phyloP scores from a whole-genome alignment of 2,888 invertebrate genomes.

The Drosophila seclusa region DNA sequence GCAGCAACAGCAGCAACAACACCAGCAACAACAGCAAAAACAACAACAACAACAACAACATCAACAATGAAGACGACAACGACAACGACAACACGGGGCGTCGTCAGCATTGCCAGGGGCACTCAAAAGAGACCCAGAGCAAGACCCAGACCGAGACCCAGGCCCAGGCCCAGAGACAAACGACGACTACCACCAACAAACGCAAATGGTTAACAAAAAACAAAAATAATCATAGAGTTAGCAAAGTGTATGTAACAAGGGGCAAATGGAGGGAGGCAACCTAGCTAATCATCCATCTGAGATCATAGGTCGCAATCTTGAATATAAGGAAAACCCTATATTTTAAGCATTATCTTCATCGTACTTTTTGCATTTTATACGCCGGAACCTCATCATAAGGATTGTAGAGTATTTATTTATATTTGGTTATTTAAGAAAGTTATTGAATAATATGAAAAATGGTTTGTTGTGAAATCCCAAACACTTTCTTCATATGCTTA shows the following conservation, averaged over 20 bases:
- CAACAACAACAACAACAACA: slow-evolving; percentile 25
- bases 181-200: slow-evolving; percentile 7
- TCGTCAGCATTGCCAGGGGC: slow-evolving; percentile 61
- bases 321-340: neutral
- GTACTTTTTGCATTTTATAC: neutral
- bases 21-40: slow-evolving; percentile 22
- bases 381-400: neutral
- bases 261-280: neutral
- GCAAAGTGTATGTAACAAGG: slow-evolving; percentile 2
- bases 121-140: slow-evolving; percentile 42
- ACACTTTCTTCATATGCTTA: too few relatives aligned
- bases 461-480: neutral
- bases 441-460: neutral
- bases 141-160: slow-evolving; percentile 29
- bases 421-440: neutral
- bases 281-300: neutral
- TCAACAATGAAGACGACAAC: slow-evolving; percentile 29
- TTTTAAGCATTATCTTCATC: neutral
- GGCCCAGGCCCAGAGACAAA: slow-evolving; percentile 19
- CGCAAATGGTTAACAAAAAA: slow-evolving; percentile 2
- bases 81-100: slow-evolving; percentile 49
- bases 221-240: slow-evolving; percentile 1
- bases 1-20: slow-evolving; percentile 28
- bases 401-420: neutral
- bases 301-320: neutral